Evolutionary conservation across 2,113 vertebrate genomes (phyloP).

Genomic region (Notothenia rossii): DNA sequence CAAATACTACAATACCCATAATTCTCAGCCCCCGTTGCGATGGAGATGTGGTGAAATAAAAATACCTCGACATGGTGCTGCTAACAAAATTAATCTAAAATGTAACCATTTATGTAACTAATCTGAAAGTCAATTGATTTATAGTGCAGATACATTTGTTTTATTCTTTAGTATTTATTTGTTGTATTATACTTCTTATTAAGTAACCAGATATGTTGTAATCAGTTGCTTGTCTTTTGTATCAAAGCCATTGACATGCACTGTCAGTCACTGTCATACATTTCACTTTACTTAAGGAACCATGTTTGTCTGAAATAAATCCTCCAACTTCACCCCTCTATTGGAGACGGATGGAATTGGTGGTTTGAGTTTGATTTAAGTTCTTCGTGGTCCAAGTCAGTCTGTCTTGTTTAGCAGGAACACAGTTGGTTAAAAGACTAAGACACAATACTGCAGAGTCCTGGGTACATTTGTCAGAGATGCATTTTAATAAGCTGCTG

Average conservation of each 20-base stretch:
- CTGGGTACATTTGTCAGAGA: conserved; percentile 23
- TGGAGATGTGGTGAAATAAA: not conserved
- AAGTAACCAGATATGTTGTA: not conserved
- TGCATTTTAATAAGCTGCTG: conserved; percentile 32
- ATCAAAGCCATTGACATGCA: not conserved
- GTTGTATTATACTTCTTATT: not conserved
- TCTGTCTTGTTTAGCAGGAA: conserved; percentile 3
- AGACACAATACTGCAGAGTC: not conserved
- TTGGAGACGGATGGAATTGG: conserved; percentile 6
- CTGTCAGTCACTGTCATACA: not conserved
- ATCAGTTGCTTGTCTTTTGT: not conserved
- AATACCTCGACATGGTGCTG: no score
- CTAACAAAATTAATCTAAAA: not conserved
- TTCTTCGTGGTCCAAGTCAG: not conserved
- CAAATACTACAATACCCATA: not conserved
- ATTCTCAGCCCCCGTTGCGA: not conserved
- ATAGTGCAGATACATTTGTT: no score
- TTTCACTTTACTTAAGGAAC: not conserved
- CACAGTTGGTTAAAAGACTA: conserved; percentile 4
- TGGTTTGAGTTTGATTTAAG: conserved; percentile 13
- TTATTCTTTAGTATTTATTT: no score
- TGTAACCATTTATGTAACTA: no score
- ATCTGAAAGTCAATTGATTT: no score
- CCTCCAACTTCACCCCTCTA: not conserved
- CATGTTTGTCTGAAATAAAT: not conserved